These are phyloP conservation scores for Archilochus colubris DNA, from an alignment of 2,113 vertebrate genomes.

Conservation along the genomic window DNA sequence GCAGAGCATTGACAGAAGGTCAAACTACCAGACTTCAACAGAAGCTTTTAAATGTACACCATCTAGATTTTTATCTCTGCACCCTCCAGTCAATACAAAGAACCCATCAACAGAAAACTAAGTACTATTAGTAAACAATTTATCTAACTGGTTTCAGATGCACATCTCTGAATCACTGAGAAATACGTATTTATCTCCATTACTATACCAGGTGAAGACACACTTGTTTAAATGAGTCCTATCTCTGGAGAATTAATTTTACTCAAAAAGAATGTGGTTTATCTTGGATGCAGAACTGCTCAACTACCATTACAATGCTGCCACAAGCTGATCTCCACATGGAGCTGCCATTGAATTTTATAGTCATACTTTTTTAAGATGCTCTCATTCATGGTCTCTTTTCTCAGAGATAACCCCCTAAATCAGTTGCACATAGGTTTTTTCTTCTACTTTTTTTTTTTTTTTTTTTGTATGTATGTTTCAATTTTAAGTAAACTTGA, in stretches of 20 bases:
- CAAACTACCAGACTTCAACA: fast-evolving
- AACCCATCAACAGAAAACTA: not conserved
- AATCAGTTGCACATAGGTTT: not conserved
- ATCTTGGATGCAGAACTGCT: not conserved
- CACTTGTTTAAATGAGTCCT: not conserved
- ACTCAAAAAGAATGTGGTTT: not conserved
- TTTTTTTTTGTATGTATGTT: not conserved
- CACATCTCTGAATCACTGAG: not conserved
- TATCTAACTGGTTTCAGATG: not conserved
- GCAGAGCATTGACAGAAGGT: not conserved
- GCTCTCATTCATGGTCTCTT: not conserved
- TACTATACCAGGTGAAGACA: not conserved
- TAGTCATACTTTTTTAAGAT: not conserved
- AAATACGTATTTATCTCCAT: not conserved
- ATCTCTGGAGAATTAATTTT: not conserved
- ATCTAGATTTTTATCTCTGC: not conserved
- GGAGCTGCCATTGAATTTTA: not conserved
- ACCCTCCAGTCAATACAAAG: not conserved
- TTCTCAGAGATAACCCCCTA: not conserved
- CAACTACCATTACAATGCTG: not conserved
- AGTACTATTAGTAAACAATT: not conserved
- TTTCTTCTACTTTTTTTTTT: not conserved
- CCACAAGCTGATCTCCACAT: not conserved
- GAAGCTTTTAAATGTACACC: not conserved
- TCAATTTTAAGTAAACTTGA: not conserved